Conservation (phyloP, 1,140 invertebrate genomes). For the Leptopilina clavipes region DNA sequence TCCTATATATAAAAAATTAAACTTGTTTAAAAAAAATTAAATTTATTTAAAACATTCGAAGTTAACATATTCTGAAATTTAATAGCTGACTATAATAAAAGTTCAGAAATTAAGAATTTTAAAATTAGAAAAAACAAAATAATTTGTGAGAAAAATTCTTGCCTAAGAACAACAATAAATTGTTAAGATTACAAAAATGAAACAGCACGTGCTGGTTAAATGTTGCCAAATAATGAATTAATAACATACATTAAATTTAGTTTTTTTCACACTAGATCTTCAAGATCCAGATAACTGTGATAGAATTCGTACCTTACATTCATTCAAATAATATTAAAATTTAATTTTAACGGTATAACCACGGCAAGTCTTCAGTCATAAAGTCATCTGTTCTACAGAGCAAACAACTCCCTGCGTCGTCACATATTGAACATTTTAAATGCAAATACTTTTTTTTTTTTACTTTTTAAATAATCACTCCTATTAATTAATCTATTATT, state of each 20-base stretch:
- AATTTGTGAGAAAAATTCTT: neutral
- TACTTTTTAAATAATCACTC: neutral
- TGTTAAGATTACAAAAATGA: constrained; percentile 4
- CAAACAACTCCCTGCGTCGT: constrained; percentile 20
- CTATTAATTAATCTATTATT: neutral
- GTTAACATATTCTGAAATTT: too few species aligned
- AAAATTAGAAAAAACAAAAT: neutral
- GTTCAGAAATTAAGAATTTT: too few species aligned
- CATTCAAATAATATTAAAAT: neutral
- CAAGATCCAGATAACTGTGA: constrained; percentile 14
- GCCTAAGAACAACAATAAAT: neutral
- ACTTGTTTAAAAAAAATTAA: too few species aligned
- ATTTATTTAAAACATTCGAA: too few species aligned
- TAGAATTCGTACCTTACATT: constrained; percentile 31
- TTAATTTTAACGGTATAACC: constrained; percentile 1
- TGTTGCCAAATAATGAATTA: neutral
- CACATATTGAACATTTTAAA: constrained; percentile 19
- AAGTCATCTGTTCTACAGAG: constrained; percentile 25
- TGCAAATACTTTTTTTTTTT: neutral
- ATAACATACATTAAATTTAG: constrained; percentile 28
- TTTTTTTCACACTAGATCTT: constrained; percentile 18
- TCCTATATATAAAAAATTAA: too few species aligned
- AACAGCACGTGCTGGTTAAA: constrained; percentile 11
- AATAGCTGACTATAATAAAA: too few species aligned
- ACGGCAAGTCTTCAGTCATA: constrained; percentile 16